These are phyloP conservation scores for Alcedo quadribrachys DNA, from an alignment of 2,797 vertebrate species.

Conservation along the genomic window DNA sequence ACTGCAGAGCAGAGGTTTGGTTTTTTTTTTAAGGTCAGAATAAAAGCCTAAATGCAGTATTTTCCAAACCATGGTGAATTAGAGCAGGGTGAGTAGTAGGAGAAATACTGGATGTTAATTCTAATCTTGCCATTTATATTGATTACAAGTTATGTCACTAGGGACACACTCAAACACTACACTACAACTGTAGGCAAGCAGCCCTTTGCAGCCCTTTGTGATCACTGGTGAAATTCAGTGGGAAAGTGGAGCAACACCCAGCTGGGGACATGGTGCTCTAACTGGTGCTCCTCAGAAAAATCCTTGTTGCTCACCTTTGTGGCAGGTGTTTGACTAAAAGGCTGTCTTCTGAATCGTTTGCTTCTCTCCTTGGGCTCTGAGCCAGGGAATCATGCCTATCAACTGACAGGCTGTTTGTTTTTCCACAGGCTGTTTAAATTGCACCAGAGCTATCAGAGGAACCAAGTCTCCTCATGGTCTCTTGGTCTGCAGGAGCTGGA, in stretches of 20 bases:
- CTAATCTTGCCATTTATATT: background rate
- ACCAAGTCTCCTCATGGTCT: background rate
- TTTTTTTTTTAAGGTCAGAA: background rate
- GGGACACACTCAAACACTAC: background rate
- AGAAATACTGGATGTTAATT: background rate
- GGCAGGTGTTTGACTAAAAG: background rate
- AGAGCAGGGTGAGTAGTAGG: background rate
- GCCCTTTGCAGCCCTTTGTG: background rate
- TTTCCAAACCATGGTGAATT: background rate
- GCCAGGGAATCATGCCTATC: background rate
- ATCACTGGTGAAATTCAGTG: background rate
- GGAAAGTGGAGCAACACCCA: background rate
- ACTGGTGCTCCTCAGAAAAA: background rate
- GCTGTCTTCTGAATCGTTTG: background rate
- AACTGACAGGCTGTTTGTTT: background rate
- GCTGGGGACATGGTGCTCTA: background rate
- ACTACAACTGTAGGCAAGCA: background rate
- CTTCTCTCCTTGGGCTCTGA: background rate
- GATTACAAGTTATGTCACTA: background rate
- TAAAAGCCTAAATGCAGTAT: background rate
- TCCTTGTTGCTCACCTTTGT: background rate
- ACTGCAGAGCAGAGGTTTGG: background rate
- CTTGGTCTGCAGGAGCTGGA: background rate
- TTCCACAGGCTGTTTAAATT: background rate
- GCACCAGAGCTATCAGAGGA: background rate